These are phyloP conservation scores for Dendrocincla fuliginosa DNA, from an alignment of 2,797 vertebrate genomes.

Conservation along the genomic window DNA sequence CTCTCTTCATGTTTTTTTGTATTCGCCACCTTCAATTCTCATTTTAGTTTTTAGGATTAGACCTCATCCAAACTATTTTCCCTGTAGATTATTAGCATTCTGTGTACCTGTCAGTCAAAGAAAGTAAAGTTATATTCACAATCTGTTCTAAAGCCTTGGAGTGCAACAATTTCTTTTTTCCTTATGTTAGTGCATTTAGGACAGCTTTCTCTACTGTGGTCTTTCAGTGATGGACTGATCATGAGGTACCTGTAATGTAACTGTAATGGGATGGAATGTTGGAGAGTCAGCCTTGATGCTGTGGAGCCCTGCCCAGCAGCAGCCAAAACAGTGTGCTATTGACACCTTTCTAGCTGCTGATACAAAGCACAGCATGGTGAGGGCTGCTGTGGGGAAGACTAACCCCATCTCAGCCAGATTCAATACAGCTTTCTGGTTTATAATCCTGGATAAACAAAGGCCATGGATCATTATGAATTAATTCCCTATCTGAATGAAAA, in stretches of 20 bases:
- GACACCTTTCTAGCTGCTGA: background rate
- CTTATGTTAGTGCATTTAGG: background rate
- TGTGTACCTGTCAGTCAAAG: background rate
- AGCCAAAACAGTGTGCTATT: background rate
- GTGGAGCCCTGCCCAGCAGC: background rate
- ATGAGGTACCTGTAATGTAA: background rate
- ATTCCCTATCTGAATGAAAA: background rate
- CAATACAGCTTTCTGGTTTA: background rate
- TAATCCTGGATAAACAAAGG: background rate
- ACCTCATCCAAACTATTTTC: background rate
- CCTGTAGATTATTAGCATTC: background rate
- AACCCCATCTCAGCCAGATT: background rate
- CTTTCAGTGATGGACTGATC: background rate
- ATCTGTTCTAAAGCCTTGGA: background rate
- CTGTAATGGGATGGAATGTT: background rate
- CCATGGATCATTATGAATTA: background rate
- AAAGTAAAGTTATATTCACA: background rate
- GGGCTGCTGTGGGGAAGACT: background rate
- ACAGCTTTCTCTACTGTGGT: background rate
- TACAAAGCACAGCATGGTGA: background rate
- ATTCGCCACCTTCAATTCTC: background rate
- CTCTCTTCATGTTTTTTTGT: background rate
- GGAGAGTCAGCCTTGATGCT: background rate
- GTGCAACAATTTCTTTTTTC: background rate
- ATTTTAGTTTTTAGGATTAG: background rate